Evolutionary conservation across 2,113 vertebrate species (phyloP).

Genomic region (Percopsis transmontana): DNA sequence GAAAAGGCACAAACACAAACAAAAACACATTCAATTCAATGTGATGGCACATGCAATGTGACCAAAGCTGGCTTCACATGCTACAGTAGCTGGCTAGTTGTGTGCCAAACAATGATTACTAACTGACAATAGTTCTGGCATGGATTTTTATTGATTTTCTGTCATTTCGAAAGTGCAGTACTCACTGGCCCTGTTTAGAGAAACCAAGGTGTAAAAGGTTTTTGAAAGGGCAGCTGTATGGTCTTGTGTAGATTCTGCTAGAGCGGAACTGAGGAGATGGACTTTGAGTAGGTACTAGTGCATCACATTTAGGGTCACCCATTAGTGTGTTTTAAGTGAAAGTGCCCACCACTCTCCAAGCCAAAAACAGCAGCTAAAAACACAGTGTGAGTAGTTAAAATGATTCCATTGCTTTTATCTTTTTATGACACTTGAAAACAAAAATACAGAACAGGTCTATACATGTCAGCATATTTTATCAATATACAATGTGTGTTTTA

Average conservation of each 20-base stretch:
- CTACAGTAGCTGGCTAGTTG: constrained; percentile 13
- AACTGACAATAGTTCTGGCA: not conserved
- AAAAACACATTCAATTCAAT: no score
- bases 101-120: constrained; percentile 1
- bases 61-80: not conserved
- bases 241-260: constrained; percentile 44
- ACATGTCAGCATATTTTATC: no score
- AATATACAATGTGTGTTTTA: no score
- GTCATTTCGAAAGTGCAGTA: constrained; percentile 45
- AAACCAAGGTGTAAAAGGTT: constrained; percentile 50
- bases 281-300: constrained; percentile 68
- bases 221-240: constrained; percentile 68
- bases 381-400: constrained; percentile 25
- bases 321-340: constrained; percentile 77
- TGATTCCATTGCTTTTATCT: constrained; percentile 16
- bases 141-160: constrained; percentile 49
- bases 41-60: not conserved
- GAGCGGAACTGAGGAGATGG: constrained; percentile 71
- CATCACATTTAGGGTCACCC: constrained; percentile 59
- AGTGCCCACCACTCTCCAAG: constrained; percentile 69
- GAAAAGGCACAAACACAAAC: not conserved
- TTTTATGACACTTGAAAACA: constrained; percentile 6
- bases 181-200: constrained; percentile 35
- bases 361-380: constrained; percentile 58
- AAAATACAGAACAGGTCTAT: no score